phyloP scores from a whole-genome alignment of 2,888 invertebrate genomes.

The Altica lythri region DNA sequence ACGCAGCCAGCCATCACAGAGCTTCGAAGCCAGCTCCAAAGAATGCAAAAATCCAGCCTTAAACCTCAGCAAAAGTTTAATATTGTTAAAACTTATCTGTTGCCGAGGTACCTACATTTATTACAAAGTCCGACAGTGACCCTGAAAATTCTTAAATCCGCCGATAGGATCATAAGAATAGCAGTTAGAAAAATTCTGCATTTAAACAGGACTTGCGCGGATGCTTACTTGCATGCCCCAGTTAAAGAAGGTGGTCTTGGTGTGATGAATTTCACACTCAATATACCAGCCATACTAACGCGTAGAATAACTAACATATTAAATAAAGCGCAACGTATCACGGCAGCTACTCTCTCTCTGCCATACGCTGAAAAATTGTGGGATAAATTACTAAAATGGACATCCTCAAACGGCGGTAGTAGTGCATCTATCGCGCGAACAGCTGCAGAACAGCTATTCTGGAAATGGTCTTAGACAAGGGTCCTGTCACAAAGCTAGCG shows the following conservation, averaged over 20 bases:
- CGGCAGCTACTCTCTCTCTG: slow-evolving; percentile 15
- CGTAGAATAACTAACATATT: not conserved
- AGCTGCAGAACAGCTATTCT: slow-evolving; percentile 17
- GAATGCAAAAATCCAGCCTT: not conserved
- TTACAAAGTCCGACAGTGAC: slow-evolving; percentile 18
- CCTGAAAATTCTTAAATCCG: slow-evolving; percentile 8
- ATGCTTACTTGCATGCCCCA: no score
- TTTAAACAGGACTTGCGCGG: not conserved
- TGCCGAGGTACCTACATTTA: not conserved
- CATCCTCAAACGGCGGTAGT: not conserved
- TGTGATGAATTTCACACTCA: not conserved
- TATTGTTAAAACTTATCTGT: not conserved
- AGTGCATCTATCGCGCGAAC: not conserved
- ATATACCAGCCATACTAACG: not conserved
- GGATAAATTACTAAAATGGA: not conserved
- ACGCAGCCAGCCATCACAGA: not conserved
- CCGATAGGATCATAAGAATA: not conserved
- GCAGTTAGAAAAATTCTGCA: not conserved
- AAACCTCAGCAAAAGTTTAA: not conserved
- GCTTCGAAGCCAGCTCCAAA: not conserved
- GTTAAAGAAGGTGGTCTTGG: not conserved
- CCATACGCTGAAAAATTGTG: not conserved
- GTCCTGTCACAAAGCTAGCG: not conserved
- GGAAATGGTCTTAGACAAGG: slow-evolving; percentile 29
- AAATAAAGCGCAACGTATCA: not conserved